Conservation (phyloP, 2,113 vertebrate species). For the Monopterus albus region DNA sequence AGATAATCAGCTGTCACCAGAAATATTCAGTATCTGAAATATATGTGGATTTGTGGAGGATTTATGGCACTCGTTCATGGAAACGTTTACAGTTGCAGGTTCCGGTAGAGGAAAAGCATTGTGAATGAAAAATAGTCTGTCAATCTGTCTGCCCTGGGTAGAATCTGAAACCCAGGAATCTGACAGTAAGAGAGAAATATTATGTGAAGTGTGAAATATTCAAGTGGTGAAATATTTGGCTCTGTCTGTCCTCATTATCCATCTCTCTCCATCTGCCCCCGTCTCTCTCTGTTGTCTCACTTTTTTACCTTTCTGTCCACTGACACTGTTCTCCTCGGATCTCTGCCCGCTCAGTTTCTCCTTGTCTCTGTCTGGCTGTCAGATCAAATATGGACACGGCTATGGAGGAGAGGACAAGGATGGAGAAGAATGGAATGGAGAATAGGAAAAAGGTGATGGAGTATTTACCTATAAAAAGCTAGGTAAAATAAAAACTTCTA, state of each 20-base stretch:
- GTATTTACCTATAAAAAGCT: too few species aligned
- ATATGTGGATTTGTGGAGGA: conserved; percentile 62
- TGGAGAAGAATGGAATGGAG: neutral
- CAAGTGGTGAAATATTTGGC: conserved; percentile 47
- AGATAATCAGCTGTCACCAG: too few species aligned
- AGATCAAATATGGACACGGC: conserved; percentile 33
- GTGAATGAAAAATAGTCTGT: conserved; percentile 73
- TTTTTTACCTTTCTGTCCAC: conserved; percentile 29
- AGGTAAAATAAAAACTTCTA: too few species aligned
- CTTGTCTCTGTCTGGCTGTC: conserved; percentile 13
- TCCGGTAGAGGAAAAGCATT: conserved; percentile 45
- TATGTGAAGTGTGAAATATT: conserved; percentile 68
- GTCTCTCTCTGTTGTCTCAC: conserved; percentile 44
- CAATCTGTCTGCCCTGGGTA: conserved; percentile 68
- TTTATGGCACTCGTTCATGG: conserved; percentile 72
- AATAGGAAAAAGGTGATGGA: conserved; percentile 2
- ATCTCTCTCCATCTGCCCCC: conserved; percentile 32
- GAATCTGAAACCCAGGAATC: conserved; percentile 60
- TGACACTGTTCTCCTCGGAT: conserved; percentile 21
- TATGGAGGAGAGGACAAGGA: conserved; percentile 15
- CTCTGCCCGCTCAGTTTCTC: conserved; percentile 37
- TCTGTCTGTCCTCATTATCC: conserved; percentile 65
- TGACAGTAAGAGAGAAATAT: conserved; percentile 69
- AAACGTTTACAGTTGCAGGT: conserved; percentile 62
- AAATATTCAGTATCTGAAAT: conserved; percentile 65